Percentiles rank a stretch among this genome's conserved stretches.
These are phyloP conservation scores for Tetanocera ferruginea DNA, from an alignment of 2,888 invertebrate genomes.

Conservation along the genomic window DNA sequence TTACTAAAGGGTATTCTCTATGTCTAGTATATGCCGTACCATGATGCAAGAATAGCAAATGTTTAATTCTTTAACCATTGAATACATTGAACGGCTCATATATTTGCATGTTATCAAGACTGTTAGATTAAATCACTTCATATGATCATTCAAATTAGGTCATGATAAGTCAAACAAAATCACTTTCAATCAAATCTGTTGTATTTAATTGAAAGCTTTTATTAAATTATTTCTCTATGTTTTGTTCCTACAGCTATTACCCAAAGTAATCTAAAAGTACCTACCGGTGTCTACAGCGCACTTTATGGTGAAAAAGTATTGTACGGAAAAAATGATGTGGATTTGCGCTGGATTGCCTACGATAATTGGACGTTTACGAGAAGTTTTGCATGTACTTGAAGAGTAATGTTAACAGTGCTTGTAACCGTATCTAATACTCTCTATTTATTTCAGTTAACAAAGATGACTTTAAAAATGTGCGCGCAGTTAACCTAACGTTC, in stretches of 20 bases:
- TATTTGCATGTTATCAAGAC: too few relatives aligned
- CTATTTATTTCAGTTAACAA: slow-evolving; percentile 57
- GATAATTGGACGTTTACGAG: slow-evolving; percentile 84
- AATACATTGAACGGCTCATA: too few relatives aligned
- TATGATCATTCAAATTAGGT: too few relatives aligned
- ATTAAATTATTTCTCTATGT: not conserved
- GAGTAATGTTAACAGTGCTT: too few relatives aligned
- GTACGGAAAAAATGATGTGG: slow-evolving; percentile 81
- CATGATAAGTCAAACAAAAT: too few relatives aligned
- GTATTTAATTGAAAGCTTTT: too few relatives aligned
- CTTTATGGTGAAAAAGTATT: slow-evolving; percentile 66
- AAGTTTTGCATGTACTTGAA: slow-evolving; percentile 75
- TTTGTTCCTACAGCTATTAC: slow-evolving; percentile 51
- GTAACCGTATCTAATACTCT: not conserved
- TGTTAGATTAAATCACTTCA: too few relatives aligned
- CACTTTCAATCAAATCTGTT: too few relatives aligned
- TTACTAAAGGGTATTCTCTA: too few relatives aligned
- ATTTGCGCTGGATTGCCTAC: slow-evolving; percentile 85
- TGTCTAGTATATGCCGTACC: too few relatives aligned
- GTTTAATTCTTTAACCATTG: too few relatives aligned
- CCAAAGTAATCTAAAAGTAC: slow-evolving; percentile 54
- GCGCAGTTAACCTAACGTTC: slow-evolving; percentile 74
- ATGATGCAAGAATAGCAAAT: too few relatives aligned
- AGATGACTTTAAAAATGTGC: slow-evolving; percentile 54
- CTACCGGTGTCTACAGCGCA: slow-evolving; percentile 67